Evolutionary conservation across 2,797 vertebrate genomes (phyloP).

Genomic region (Merluccius polli): DNA sequence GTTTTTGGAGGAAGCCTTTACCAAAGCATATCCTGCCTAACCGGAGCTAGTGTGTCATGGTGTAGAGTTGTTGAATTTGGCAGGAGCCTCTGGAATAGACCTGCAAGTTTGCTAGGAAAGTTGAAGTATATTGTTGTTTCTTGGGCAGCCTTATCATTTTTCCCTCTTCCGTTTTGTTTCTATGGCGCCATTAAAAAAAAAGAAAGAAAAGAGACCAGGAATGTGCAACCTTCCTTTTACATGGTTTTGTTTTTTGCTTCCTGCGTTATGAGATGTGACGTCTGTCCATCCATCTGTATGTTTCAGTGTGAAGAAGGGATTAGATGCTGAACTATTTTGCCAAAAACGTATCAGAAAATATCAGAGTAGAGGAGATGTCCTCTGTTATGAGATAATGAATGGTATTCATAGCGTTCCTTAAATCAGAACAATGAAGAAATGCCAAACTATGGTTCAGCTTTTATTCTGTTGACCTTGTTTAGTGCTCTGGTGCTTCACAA

Average conservation of each 20-base stretch:
- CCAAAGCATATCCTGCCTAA: conserved; percentile 43
- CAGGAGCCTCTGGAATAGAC: conserved; percentile 31
- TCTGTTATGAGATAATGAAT: neutral
- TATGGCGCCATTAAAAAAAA: conserved; percentile 3
- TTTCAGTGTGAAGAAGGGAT: too few relatives aligned
- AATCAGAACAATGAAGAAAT: neutral
- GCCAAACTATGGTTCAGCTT: neutral
- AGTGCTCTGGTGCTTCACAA: neutral
- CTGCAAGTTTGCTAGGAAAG: conserved; percentile 12
- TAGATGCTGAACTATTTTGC: too few relatives aligned
- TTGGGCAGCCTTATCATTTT: neutral
- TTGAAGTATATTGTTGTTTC: neutral
- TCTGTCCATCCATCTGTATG: neutral
- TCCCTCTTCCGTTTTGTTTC: neutral
- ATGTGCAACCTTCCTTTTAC: conserved; percentile 21
- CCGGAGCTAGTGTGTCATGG: conserved; percentile 35
- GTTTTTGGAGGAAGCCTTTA: neutral
- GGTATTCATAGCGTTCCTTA: neutral
- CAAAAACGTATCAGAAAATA: too few relatives aligned
- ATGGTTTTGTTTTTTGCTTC: conserved; percentile 35
- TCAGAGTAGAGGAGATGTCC: neutral
- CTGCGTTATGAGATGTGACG: conserved; percentile 17
- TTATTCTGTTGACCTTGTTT: neutral
- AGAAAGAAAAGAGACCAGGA: conserved; percentile 17
- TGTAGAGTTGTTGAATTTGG: conserved; percentile 57